These are phyloP conservation scores for Baryphthengus martii DNA, from an alignment of 2,113 vertebrate species.

Conservation along the genomic window DNA sequence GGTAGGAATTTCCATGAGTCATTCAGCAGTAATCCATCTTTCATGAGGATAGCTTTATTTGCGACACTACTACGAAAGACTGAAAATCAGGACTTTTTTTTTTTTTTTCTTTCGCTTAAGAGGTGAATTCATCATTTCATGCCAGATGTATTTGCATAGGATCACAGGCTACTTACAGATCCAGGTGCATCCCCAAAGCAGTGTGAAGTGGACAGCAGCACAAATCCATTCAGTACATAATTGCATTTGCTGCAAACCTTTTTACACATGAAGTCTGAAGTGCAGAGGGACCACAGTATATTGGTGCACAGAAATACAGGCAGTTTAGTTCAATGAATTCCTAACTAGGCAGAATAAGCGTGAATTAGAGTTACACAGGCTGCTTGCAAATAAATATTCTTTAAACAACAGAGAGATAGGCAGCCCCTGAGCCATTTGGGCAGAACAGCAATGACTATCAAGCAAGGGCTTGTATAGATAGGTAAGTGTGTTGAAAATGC, in stretches of 20 bases:
- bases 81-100: not conserved
- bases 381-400: conserved; percentile 65
- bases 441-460: not conserved
- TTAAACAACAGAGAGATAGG: conserved; percentile 35
- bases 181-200: not conserved
- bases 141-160: not conserved
- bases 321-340: not conserved
- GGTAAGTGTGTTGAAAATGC: conserved; percentile 50
- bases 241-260: not conserved
- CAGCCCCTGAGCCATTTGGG: not conserved
- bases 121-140: not conserved
- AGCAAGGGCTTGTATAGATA: not conserved
- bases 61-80: not conserved
- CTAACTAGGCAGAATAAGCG: not conserved
- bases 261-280: not conserved
- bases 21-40: conserved; percentile 32
- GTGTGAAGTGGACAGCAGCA: not conserved
- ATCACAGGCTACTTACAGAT: not conserved
- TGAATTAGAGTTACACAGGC: conserved; percentile 39
- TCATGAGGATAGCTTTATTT: conserved; percentile 21
- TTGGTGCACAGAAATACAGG: not conserved
- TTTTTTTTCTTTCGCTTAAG: not conserved
- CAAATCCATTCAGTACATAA: not conserved
- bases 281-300: not conserved
- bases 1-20: conserved; percentile 56